Conservation (phyloP, 2,888 invertebrate species). For the Standfussiana lucernea region DNA sequence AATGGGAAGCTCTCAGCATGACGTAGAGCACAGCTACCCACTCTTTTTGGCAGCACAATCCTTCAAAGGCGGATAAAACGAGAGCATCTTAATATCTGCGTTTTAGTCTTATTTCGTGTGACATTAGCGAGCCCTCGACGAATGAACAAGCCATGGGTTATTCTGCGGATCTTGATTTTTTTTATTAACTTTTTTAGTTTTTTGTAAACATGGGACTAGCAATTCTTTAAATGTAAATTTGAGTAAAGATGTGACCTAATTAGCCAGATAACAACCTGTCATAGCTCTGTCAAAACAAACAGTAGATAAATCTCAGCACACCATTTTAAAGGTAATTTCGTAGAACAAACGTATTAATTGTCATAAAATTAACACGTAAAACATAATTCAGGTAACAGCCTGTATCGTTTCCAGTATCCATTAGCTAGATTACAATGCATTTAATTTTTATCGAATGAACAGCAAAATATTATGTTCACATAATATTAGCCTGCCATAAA, state of each 20-base stretch:
- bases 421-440: constrained; percentile 6
- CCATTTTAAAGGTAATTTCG: not conserved
- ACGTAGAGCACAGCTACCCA: constrained; percentile 81
- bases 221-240: not conserved
- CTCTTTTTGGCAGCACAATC: constrained; percentile 84
- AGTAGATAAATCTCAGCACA: not conserved
- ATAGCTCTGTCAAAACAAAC: not conserved
- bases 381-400: constrained; percentile 4
- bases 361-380: not conserved
- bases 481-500: not conserved
- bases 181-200: not conserved
- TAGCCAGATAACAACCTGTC: not conserved
- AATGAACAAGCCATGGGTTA: constrained; percentile 72
- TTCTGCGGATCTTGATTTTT: constrained; percentile 56
- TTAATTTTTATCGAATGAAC: constrained; percentile 18
- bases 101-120: constrained; percentile 89
- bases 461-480: not conserved
- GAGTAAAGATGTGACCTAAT: not conserved
- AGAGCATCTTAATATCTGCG: constrained; percentile 87
- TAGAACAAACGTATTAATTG: not conserved
- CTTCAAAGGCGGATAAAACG: constrained; percentile 84
- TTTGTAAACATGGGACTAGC: not conserved
- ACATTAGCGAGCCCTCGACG: constrained; percentile 82
- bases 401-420: constrained; percentile 21
- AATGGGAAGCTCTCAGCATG: constrained; percentile 68